Conservation (phyloP, 2,797 vertebrate genomes). For the Esox masquinongy region DNA sequence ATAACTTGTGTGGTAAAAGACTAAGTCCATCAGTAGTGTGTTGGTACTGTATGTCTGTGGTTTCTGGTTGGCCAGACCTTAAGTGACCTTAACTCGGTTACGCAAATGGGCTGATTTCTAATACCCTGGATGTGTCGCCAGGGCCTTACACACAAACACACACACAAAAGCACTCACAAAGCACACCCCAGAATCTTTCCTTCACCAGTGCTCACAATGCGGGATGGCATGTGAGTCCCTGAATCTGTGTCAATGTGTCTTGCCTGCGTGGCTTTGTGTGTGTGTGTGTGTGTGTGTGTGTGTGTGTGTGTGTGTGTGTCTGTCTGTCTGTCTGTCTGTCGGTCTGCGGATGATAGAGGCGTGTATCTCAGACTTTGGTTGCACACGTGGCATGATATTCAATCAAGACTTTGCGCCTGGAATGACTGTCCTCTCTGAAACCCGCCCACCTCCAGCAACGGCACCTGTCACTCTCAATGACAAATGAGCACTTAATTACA, state of each 20-base stretch:
- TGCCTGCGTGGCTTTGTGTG: neutral
- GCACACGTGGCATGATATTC: constrained; percentile 41
- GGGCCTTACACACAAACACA: too few relatives aligned
- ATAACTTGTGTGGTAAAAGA: neutral
- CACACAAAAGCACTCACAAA: too few relatives aligned
- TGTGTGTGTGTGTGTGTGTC: neutral
- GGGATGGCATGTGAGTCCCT: neutral
- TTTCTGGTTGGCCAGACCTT: too few relatives aligned
- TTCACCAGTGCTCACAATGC: neutral
- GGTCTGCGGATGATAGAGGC: neutral
- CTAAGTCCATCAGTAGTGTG: neutral
- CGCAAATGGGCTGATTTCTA: too few relatives aligned
- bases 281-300: neutral
- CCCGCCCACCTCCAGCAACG: constrained; percentile 24
- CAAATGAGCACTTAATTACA: constrained; percentile 66
- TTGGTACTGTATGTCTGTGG: neutral
- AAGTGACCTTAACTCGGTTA: too few relatives aligned
- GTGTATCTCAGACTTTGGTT: neutral
- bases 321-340: neutral
- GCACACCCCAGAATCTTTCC: too few relatives aligned
- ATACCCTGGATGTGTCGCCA: too few relatives aligned
- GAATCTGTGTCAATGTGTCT: constrained; percentile 3
- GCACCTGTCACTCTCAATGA: constrained; percentile 67
- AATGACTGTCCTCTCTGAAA: constrained; percentile 36
- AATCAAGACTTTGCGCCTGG: constrained; percentile 43